Base-by-base conservation (phyloP, 2,888 invertebrate species). In the Biston stratarius region DNA sequence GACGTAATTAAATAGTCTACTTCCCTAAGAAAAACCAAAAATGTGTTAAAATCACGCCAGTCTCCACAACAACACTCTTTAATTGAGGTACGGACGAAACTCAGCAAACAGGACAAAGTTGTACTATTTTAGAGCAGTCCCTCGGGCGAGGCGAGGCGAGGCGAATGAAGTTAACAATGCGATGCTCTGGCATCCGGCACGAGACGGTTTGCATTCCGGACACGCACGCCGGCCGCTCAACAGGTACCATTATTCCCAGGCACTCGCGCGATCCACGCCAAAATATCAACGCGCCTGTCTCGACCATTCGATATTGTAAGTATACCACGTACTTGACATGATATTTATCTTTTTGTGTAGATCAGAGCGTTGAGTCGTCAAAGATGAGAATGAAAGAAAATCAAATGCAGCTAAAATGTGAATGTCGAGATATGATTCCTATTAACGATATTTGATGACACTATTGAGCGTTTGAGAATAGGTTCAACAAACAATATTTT, bases 161-260 rank as follows among this genome's bases (percentile, higher is more conserved):
- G 61, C n/a, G 11, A 5, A 6, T 9, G 49, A 33, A 34, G n/a
- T 6, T 38, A 53, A 53, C 52, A 53, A 53, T 53, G 52, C 36
- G 51, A 36, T 53, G 65, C 64, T 51, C 52, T 56, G 82, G 80
- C 83, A 86, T 87, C 86, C 86, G 84, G 85, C 75, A 74, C 74
- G 72, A 77, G 76, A 71, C 79, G 79, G 81, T 89, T 86, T 81
- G 77, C 78, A 91, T 87, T 85, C 88, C 76, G 63, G 69, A 64
- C 89, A 86, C 87, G 89, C 79, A 75, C 75, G 70, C 67, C 72
- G 75, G 75, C 63, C 73, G 76, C 63, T 72, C 87, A 85, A 85
- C 87, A 86, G 85, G 85, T 85, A 83, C 64, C 34, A 48, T 12
- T n/a, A n/a, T 9, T 15, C 40, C 10, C 40, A 24, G 53, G 40